Evolutionary conservation across 2,797 vertebrate genomes (phyloP).

Genomic region (Huso huso): DNA sequence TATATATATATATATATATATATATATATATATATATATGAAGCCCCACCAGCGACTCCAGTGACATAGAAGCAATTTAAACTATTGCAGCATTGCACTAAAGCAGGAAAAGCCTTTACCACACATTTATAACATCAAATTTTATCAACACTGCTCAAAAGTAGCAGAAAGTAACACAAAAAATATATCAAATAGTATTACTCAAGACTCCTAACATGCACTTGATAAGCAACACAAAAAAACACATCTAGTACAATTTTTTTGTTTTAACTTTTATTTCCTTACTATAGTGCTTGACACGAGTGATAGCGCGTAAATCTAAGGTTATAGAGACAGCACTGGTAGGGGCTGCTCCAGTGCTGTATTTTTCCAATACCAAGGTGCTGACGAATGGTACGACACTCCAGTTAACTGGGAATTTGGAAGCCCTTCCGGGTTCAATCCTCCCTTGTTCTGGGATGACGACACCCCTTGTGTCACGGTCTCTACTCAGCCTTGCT

Average conservation of each 20-base stretch:
- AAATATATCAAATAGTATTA: conserved; percentile 71
- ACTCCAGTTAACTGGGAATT: conserved; percentile 60
- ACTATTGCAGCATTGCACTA: conserved; percentile 73
- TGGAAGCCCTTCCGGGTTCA: conserved; percentile 32
- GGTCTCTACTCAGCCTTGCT: conserved; percentile 82
- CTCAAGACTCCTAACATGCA: conserved; percentile 89
- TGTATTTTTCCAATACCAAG: conserved; percentile 69
- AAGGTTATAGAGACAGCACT: conserved; percentile 70
- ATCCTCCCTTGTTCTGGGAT: conserved; percentile 41
- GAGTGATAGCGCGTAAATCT: conserved; percentile 74
- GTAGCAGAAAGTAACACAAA: conserved; percentile 61
- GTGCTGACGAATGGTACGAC: conserved; percentile 63
- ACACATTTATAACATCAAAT: conserved; percentile 61
- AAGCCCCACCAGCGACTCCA: conserved; percentile 77
- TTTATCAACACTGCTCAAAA: conserved; percentile 82
- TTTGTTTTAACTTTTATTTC: conserved; percentile 46
- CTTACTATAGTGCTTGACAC: conserved; percentile 82
- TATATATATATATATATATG: conserved; percentile 38
- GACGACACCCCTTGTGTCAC: conserved; percentile 27
- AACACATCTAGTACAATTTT: conserved; percentile 72
- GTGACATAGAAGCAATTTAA: conserved; percentile 81
- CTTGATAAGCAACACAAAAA: conserved; percentile 89
- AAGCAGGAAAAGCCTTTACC: conserved; percentile 67
- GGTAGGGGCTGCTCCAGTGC: conserved; percentile 71
- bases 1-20: conserved; percentile 45